Base-by-base conservation (phyloP, 2,797 vertebrate species). In the Tokudaia muenninki region DNA sequence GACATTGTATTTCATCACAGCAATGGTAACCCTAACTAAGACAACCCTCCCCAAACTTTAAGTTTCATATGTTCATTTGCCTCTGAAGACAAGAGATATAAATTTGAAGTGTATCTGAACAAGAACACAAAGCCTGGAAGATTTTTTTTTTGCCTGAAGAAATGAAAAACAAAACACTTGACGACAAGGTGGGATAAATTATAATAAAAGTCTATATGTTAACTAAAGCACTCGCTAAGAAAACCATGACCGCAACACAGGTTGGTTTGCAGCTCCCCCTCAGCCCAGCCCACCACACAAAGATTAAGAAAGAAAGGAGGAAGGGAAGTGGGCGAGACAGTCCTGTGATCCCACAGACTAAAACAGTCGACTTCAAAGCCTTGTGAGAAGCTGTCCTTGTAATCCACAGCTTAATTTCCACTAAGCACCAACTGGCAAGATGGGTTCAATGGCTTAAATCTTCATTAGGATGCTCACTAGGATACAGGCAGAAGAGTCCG, bases 281-380 rank as follows among this genome's bases (percentile, higher is more conserved):
- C 41, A 10, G 52, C 16, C 3, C 67, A 21, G 70, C 31, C 34
- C 24, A 17, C 80, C 31, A 41, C 87, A 94, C 95, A 96, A 96
- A 97, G 97, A 97, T 97, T 98, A 97, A 84, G 95, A 98, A 92
- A 96, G 96, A 97, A 97, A 97, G 97, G 88, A 97, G 95, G 93
- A 98, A 97, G 92, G 97, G 97, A 98, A 98, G 95, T 97, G 37
- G 90, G 96, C 96, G 97, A 98, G 97, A 97, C 97, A 96, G 92
- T 80, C 77, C 93, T 96, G 41, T 97, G 98, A 97, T 96, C 92
- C 34, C 19, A 87, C 29, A 93, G 96, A 96, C 97, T 97, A 94
- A 95, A 97, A 97, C 74, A 94, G 97, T 94, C 97, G 95, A 97
- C 97, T 98, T 98, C 97, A 98, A 98, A 97, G 97, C 93, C 95